phyloP scores from a whole-genome alignment of 2,888 invertebrate genomes.

The Geotrupes spiniger region DNA sequence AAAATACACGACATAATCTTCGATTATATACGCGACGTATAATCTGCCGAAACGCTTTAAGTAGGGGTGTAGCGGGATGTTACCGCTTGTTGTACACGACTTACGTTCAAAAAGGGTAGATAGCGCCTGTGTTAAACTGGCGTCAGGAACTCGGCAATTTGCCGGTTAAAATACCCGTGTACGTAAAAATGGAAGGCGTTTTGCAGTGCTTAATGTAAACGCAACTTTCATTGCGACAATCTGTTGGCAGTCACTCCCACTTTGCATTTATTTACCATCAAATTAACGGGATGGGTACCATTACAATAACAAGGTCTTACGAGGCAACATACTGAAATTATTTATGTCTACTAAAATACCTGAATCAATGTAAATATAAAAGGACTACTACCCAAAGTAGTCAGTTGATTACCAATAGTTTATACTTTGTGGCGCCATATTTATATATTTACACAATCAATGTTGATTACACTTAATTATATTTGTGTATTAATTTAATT shows the following conservation, averaged over 20 bases:
- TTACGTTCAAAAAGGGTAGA: slow-evolving; percentile 1
- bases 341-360: too few relatives aligned
- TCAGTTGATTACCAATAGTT: too few relatives aligned
- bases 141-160: neutral
- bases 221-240: neutral
- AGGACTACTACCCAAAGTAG: too few relatives aligned
- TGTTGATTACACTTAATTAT: too few relatives aligned
- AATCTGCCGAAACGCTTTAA: slow-evolving; percentile 27
- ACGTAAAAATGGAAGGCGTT: neutral
- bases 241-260: neutral
- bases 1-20: slow-evolving; percentile 29
- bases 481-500: too few relatives aligned
- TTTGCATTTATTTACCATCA: slow-evolving; percentile 4
- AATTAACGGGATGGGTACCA: neutral
- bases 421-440: too few relatives aligned
- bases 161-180: too few relatives aligned
- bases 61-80: slow-evolving; percentile 21
- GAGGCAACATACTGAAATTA: too few relatives aligned
- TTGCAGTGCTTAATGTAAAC: slow-evolving; percentile 1
- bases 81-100: slow-evolving; percentile 5
- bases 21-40: slow-evolving; percentile 26
- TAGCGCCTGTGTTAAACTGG: slow-evolving; percentile 1
- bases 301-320: too few relatives aligned
- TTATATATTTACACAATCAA: too few relatives aligned
- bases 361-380: too few relatives aligned